Conservation (phyloP, 2,113 vertebrate species). For the Hippoglossus stenolepis region DNA sequence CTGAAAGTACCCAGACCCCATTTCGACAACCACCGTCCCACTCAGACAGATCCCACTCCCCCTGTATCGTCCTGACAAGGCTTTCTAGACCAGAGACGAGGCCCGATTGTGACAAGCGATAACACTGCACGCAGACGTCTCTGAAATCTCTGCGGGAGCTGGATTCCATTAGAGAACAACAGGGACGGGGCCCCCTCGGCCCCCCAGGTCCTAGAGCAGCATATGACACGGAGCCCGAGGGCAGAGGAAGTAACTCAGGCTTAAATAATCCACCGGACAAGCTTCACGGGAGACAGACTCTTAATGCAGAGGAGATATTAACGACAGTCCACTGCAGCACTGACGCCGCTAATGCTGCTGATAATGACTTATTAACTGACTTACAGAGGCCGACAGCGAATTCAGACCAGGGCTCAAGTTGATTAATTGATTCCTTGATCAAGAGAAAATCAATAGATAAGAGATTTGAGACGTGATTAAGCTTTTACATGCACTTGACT, state of each 20-base stretch:
- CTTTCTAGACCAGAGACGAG: slow-evolving; percentile 5
- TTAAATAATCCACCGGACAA: slow-evolving; percentile 53
- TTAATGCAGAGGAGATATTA: slow-evolving; percentile 31
- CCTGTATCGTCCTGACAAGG: slow-evolving; percentile 25
- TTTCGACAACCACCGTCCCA: slow-evolving; percentile 22
- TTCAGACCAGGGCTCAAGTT: rapidly evolving
- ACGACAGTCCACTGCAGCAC: slow-evolving; percentile 20
- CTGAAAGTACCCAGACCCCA: slow-evolving; percentile 6
- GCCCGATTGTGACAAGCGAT: neutral
- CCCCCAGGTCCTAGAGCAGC: slow-evolving; percentile 59
- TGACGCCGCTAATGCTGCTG: neutral
- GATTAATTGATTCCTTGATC: neutral
- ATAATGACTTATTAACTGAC: slow-evolving; percentile 12
- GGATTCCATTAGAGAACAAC: slow-evolving; percentile 71
- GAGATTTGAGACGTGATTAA: neutral
- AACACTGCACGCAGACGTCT: neutral
- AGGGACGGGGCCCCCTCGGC: slow-evolving; percentile 24
- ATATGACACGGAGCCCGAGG: slow-evolving; percentile 71
- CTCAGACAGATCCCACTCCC: slow-evolving; percentile 14
- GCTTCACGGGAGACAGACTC: slow-evolving; percentile 37
- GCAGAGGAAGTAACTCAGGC: slow-evolving; percentile 60
- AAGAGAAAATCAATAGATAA: neutral
- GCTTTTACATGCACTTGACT: neutral
- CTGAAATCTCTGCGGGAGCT: slow-evolving; percentile 15
- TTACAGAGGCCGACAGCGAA: neutral